Conservation (phyloP, 2,797 vertebrate genomes). For the Botia kubotai region DNA sequence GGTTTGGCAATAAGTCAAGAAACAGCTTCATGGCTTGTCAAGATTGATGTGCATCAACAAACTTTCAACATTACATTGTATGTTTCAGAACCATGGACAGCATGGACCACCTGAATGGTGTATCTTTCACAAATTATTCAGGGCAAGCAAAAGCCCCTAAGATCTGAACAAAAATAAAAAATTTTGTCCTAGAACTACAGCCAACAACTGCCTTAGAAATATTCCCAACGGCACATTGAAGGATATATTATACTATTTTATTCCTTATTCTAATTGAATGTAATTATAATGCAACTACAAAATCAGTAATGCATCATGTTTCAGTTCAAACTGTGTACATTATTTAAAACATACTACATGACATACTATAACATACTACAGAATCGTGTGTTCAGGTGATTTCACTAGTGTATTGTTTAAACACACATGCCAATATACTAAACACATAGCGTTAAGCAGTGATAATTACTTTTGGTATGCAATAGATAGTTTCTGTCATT, state of each 20-base stretch:
- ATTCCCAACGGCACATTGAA: neutral
- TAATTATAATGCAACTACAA: neutral
- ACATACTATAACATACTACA: no score
- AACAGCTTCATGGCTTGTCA: neutral
- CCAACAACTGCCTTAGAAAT: conserved; percentile 13
- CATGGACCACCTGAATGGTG: neutral
- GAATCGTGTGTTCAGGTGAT: neutral
- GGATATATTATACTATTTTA: neutral
- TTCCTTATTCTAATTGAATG: neutral
- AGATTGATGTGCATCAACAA: neutral
- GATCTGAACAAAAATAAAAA: neutral
- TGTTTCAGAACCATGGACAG: neutral
- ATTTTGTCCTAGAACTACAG: neutral
- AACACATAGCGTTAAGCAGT: conserved; percentile 1
- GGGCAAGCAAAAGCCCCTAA: neutral
- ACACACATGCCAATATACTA: neutral
- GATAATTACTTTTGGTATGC: neutral
- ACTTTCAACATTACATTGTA: neutral
- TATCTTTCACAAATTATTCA: neutral
- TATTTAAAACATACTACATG: neutral
- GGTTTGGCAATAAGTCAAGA: neutral
- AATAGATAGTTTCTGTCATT: neutral
- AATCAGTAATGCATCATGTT: conserved; percentile 1
- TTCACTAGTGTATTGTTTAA: neutral
- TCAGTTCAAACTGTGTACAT: neutral